Evolutionary conservation across 2,113 vertebrate species (phyloP).

Genomic region (Ceuthmochares aereus): DNA sequence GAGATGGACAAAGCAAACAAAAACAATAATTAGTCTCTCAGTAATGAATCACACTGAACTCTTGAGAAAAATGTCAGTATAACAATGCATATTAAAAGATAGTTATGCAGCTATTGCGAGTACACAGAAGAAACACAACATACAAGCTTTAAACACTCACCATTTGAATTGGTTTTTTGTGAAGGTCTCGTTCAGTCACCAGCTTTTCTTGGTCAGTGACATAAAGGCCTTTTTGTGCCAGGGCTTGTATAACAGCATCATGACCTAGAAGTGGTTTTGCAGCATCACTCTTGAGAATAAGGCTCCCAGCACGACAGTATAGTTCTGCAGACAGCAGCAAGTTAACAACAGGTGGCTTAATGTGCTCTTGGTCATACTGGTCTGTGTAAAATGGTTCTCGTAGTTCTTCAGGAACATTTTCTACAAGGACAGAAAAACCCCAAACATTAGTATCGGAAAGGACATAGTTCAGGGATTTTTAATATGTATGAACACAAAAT

Average conservation of each 20-base stretch:
- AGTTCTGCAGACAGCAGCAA: slow-evolving; percentile 94
- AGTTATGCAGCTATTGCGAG: neutral
- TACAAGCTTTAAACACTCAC: slow-evolving; percentile 76
- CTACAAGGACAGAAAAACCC: slow-evolving; percentile 66
- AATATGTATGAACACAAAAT: neutral
- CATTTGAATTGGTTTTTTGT: slow-evolving; percentile 95
- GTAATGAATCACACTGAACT: neutral
- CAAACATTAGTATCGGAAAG: neutral
- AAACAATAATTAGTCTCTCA: neutral
- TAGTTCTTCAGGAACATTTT: slow-evolving; percentile 90
- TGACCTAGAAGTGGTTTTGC: slow-evolving; percentile 92
- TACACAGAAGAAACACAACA: neutral
- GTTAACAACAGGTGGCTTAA: slow-evolving; percentile 92
- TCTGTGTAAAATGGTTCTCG: slow-evolving; percentile 95
- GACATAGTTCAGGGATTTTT: neutral
- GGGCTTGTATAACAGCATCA: slow-evolving; percentile 93
- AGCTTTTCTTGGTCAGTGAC: slow-evolving; percentile 94
- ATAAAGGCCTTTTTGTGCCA: slow-evolving; percentile 95
- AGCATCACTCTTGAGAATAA: slow-evolving; percentile 90
- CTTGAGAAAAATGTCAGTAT: neutral
- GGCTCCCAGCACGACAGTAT: slow-evolving; percentile 92
- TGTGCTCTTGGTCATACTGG: slow-evolving; percentile 98
- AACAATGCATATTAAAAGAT: neutral
- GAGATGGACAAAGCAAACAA: neutral
- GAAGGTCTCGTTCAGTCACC: slow-evolving; percentile 93